A percentile compares a stretch with the other conserved stretches of the same genome.
phyloP scores from a whole-genome alignment of 2,797 vertebrate genomes.

The Enteromius paludinosus region DNA sequence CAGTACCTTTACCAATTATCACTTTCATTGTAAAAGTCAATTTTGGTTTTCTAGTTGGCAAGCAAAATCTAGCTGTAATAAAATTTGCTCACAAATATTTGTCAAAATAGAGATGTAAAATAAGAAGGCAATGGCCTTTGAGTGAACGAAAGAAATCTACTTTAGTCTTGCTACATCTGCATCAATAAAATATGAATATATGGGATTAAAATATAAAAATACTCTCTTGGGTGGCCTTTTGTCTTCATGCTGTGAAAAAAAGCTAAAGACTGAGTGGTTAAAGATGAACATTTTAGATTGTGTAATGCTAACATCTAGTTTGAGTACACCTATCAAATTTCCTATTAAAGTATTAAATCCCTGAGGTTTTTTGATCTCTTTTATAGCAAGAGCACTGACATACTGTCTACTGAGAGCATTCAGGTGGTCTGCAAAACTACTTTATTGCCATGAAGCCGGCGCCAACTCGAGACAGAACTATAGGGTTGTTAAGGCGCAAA shows the following conservation, averaged over 20 bases:
- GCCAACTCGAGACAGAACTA: conserved; percentile 4
- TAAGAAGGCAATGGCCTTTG: not conserved
- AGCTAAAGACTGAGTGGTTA: not conserved
- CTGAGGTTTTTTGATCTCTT: conserved; percentile 14
- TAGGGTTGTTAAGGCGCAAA: conserved; percentile 23
- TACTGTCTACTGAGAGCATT: conserved; percentile 25
- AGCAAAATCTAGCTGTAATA: not conserved
- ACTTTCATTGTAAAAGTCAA: conserved; percentile 38
- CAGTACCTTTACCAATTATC: too few species aligned
- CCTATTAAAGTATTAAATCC: not conserved
- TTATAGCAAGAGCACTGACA: conserved; percentile 49
- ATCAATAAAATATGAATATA: not conserved
- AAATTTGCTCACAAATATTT: not conserved
- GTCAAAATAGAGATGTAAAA: not conserved
- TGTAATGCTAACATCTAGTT: conserved; percentile 4
- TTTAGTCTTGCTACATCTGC: not conserved
- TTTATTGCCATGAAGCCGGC: conserved; percentile 36
- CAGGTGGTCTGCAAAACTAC: conserved; percentile 21
- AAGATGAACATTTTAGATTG: conserved; percentile 11
- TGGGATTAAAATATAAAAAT: not conserved
- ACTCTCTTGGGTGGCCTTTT: not conserved
- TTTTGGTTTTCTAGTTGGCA: conserved; percentile 20
- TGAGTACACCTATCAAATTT: conserved; percentile 1
- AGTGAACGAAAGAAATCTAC: not conserved
- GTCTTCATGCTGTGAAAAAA: not conserved